Evolutionary conservation across 2,888 invertebrate species (phyloP).

Genomic region (Embidobia sp.): DNA sequence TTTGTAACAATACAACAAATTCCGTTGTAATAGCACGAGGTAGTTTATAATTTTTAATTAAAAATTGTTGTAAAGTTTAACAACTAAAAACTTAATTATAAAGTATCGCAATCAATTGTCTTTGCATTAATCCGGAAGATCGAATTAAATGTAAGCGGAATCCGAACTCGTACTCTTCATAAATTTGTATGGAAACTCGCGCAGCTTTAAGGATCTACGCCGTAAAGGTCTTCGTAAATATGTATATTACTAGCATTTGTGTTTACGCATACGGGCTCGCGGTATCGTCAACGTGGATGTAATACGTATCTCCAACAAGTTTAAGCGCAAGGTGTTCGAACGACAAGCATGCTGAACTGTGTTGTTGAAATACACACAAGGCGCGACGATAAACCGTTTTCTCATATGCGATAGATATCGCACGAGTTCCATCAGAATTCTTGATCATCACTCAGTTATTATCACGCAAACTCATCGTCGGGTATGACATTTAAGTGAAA

Average conservation of each 20-base stretch:
- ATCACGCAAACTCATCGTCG: constrained; percentile 14
- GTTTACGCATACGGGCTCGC: constrained; percentile 29
- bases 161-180: constrained; percentile 9
- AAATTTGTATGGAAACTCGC: constrained; percentile 19
- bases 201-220: constrained; percentile 11
- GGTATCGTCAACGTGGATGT: constrained; percentile 26
- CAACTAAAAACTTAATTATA: no score
- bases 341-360: constrained; percentile 27
- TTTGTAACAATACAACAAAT: no score
- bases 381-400: constrained; percentile 40
- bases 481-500: constrained; percentile 33
- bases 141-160: constrained; percentile 7
- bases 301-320: constrained; percentile 38
- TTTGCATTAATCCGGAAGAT: constrained; percentile 21
- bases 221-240: constrained; percentile 29
- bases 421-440: constrained; percentile 25
- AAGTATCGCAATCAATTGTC: no score
- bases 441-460: constrained; percentile 42
- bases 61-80: no score
- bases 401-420: constrained; percentile 28
- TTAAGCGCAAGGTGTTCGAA: constrained; percentile 44
- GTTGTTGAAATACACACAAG: constrained; percentile 26
- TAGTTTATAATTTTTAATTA: no score
- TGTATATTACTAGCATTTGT: constrained; percentile 48
- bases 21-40: no score